These are phyloP conservation scores for Eilema griseolum DNA, from an alignment of 2,888 invertebrate genomes.

Conservation along the genomic window DNA sequence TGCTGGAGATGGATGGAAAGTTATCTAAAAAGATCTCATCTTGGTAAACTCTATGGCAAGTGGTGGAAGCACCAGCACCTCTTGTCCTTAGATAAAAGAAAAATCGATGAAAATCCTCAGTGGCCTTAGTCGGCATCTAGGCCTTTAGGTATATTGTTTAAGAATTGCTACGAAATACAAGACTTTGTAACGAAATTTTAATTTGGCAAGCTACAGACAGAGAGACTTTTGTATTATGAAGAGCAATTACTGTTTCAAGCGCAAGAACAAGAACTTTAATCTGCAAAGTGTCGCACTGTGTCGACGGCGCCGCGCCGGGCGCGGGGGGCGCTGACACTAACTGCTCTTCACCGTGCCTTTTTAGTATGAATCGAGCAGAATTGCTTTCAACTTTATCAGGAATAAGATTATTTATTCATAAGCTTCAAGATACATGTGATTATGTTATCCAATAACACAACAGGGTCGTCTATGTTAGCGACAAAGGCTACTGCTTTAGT, in stretches of 20 bases:
- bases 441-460: too few species aligned
- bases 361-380: neutral
- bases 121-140: neutral
- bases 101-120: neutral
- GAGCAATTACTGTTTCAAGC: neutral
- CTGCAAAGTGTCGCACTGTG: neutral
- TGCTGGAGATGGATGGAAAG: neutral
- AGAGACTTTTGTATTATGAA: neutral
- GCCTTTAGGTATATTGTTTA: neutral
- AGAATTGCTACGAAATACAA: too few species aligned
- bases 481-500: too few species aligned
- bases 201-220: neutral
- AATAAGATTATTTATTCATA: neutral
- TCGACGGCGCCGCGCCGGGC: neutral
- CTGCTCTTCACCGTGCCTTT: neutral
- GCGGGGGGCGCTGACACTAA: neutral
- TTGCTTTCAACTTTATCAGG: neutral
- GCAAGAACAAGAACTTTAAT: conserved; percentile 1
- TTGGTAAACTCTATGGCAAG: neutral
- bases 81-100: too few species aligned
- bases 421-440: neutral
- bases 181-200: neutral
- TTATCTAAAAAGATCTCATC: neutral
- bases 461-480: too few species aligned
- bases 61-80: too few species aligned